These are phyloP conservation scores for Nesogale talazaci DNA, from an alignment of 2,113 vertebrate genomes.

Conservation along the genomic window DNA sequence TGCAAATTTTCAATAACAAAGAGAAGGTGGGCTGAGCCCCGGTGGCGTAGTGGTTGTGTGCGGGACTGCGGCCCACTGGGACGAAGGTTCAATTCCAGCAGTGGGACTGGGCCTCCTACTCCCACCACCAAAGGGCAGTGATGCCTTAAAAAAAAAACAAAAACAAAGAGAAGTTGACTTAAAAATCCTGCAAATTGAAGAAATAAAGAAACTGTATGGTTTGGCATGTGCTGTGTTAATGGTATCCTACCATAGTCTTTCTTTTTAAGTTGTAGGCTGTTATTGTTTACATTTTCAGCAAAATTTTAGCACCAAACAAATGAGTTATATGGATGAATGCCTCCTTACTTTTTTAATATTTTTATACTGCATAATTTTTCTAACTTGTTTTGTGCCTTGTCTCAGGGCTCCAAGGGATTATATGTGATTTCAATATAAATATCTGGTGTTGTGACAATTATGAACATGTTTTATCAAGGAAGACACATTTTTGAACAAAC, in stretches of 20 bases:
- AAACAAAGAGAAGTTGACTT: too few relatives aligned
- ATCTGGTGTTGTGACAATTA: conserved; percentile 19
- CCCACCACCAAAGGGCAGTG: too few relatives aligned
- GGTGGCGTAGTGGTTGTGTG: too few relatives aligned
- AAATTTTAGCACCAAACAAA: conserved; percentile 40
- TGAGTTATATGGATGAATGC: not conserved
- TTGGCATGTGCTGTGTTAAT: not conserved
- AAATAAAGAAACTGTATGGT: too few relatives aligned
- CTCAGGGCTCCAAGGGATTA: conserved; percentile 34
- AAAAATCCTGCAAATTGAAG: too few relatives aligned
- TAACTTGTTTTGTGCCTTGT: conserved; percentile 20
- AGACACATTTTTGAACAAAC: conserved; percentile 40
- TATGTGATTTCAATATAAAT: conserved; percentile 50
- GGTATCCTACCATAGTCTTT: not conserved
- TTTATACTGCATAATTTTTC: not conserved
- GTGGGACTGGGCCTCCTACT: too few relatives aligned
- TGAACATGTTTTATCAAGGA: conserved; percentile 54
- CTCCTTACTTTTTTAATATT: not conserved
- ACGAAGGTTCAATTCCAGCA: too few relatives aligned
- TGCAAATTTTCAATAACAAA: too few relatives aligned
- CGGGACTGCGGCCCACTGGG: too few relatives aligned
- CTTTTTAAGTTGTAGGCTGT: not conserved
- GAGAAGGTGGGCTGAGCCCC: too few relatives aligned
- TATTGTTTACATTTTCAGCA: not conserved
- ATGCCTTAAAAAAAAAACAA: too few relatives aligned